Base-by-base conservation (phyloP, 2,797 vertebrate genomes). In the Sebastes flavidus region DNA sequence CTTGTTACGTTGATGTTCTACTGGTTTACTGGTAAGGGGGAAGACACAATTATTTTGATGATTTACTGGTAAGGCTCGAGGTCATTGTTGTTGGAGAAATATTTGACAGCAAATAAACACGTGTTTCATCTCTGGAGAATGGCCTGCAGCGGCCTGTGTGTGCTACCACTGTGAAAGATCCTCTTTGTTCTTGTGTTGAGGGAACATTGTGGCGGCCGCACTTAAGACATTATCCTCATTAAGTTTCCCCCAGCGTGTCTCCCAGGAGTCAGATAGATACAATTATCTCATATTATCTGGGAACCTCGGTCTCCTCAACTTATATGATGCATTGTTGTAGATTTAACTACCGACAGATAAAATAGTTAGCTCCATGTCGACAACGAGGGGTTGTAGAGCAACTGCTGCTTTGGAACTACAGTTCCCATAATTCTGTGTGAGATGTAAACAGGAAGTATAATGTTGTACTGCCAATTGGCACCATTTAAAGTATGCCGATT, bases 81-180 rank as follows among this genome's bases (percentile, higher is more conserved):
- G 70, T 80, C 34, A 72, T 25, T 86, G 85, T 75, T 82, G 69
- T 70, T 61, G 68, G 72, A 72, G 66, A 83, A 89, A 85, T 77
- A 80, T 82, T 76, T 84, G 61, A 84, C 86, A 87, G 89, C 86
- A 81, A 82, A 86, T 80, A 91, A 92, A 91, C 88, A 89, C 70
- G 75, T 72, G 79, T 91, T 90, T 92, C 79, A 92, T 91, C 88
- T 82, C 5, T 27, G 80, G 84, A 85, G 87, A 82, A 83, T 62
- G 84, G 80, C 83, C 86, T 5, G 65, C 75, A n/a, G 79, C 81
- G n/a, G 78, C 58, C 77, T 76, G 86, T 25, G 82, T 77, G 81
- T 77, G 81, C 84, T 78, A 65, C 82, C 82, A 18, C 81, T 66
- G 58, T 52, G 77, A 84, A 69, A 27, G 74, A 83, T 76, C 9